phyloP scores from a whole-genome alignment of 2,797 vertebrate genomes.

The Trematomus bernacchii region DNA sequence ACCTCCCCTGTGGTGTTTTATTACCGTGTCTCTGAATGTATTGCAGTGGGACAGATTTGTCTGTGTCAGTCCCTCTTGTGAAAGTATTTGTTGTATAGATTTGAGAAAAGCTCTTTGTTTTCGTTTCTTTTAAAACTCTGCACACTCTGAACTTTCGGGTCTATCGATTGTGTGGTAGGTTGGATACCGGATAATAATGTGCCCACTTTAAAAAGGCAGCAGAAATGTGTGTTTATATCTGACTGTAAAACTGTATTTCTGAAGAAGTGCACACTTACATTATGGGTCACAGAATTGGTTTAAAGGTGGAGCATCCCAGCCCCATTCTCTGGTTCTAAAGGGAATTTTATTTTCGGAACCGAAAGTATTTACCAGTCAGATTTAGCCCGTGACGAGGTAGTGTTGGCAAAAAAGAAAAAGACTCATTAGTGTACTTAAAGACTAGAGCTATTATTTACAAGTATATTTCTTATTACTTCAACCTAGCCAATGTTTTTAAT shows the following conservation, averaged over 20 bases:
- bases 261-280: not conserved
- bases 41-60: slow-evolving; percentile 32
- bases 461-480: not conserved
- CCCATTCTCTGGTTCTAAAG: too few species aligned
- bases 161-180: slow-evolving; percentile 49
- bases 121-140: slow-evolving; percentile 34
- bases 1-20: slow-evolving; percentile 42
- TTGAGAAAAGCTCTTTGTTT: slow-evolving; percentile 48
- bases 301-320: too few species aligned
- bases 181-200: slow-evolving; percentile 36
- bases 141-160: slow-evolving; percentile 44
- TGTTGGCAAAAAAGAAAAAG: not conserved
- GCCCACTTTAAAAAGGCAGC: slow-evolving; percentile 44
- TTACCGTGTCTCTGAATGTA: slow-evolving; percentile 17
- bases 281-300: not conserved
- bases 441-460: not conserved
- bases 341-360: not conserved
- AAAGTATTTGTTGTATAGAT: slow-evolving; percentile 43
- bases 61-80: slow-evolving; percentile 27
- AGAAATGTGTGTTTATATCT: slow-evolving; percentile 22
- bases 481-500: not conserved
- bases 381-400: too few species aligned
- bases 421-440: not conserved
- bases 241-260: slow-evolving; percentile 29
- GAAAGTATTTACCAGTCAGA: not conserved